Evolutionary conservation across 23 tunicate genomes (phyloP).

Genomic region (Aplidium turbinatum): DNA sequence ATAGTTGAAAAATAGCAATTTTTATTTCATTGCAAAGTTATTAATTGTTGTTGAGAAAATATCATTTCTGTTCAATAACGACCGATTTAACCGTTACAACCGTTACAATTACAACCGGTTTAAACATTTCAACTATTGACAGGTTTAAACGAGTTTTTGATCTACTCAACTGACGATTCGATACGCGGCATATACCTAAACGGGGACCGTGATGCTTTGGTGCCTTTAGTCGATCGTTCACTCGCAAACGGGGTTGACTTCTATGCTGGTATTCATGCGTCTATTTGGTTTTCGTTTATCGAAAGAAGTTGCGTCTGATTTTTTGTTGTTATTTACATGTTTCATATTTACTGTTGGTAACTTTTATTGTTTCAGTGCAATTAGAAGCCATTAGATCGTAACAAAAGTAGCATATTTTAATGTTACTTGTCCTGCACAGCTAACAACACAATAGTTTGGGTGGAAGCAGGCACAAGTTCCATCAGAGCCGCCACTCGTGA

Average conservation of each 20-base stretch:
- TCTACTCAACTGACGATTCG: slow-evolving; percentile 22
- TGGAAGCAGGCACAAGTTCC: slow-evolving; percentile 29
- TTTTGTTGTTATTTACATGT: neutral
- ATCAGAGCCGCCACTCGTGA: slow-evolving; percentile 63
- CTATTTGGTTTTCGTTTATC: neutral
- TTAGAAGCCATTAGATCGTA: too few relatives aligned
- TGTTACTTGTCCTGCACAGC: slow-evolving; percentile 40
- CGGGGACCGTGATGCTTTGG: slow-evolving; percentile 33
- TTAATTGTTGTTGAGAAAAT: too few relatives aligned
- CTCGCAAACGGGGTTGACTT: slow-evolving; percentile 62
- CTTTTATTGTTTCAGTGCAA: neutral
- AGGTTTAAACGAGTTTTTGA: slow-evolving; percentile 63
- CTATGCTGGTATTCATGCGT: slow-evolving; percentile 43
- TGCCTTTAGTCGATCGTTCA: slow-evolving; percentile 39
- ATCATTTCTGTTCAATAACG: too few relatives aligned
- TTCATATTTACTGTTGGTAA: neutral
- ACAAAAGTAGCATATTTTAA: too few relatives aligned
- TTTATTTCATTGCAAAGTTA: too few relatives aligned
- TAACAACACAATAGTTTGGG: slow-evolving; percentile 63
- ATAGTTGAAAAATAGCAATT: too few relatives aligned
- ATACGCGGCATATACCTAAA: slow-evolving; percentile 46
- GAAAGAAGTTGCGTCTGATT: too few relatives aligned
- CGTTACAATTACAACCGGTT: too few relatives aligned
- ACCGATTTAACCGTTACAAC: too few relatives aligned
- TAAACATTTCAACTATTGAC: too few relatives aligned